Evolutionary conservation across 2,888 invertebrate species (phyloP).

Genomic region (Rotaria socialis): DNA sequence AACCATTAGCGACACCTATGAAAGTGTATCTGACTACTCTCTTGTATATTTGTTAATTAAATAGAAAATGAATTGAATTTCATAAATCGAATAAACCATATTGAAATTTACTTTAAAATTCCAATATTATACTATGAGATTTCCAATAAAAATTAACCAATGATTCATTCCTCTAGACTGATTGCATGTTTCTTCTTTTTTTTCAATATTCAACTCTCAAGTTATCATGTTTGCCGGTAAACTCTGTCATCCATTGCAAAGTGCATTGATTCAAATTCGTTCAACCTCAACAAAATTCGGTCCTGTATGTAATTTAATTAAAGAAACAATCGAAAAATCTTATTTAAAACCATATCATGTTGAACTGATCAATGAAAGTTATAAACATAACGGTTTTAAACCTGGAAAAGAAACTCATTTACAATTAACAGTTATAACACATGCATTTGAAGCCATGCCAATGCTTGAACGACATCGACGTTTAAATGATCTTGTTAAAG

Average conservation of each 20-base stretch:
- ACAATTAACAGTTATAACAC: slow-evolving; percentile 31
- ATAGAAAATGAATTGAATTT: background rate
- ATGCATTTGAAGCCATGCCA: background rate
- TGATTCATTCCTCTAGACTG: background rate
- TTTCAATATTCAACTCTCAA: background rate
- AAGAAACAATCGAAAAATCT: slow-evolving; percentile 11
- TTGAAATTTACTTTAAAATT: no score
- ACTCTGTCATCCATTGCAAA: background rate
- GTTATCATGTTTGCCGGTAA: background rate
- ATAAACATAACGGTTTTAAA: slow-evolving; percentile 14
- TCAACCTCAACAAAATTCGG: slow-evolving; percentile 10
- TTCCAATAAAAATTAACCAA: background rate
- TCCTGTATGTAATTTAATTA: background rate
- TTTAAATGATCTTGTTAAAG: slow-evolving; percentile 19
- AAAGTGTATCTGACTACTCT: no score
- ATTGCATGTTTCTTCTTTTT: background rate
- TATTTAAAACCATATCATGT: slow-evolving; percentile 34
- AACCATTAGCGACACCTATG: no score
- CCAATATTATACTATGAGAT: background rate
- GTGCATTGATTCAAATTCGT: background rate
- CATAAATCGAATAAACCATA: background rate
- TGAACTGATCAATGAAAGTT: slow-evolving; percentile 12
- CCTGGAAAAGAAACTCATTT: slow-evolving; percentile 23
- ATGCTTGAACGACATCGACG: slow-evolving; percentile 20
- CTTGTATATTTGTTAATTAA: background rate